phyloP scores from a whole-genome alignment of 2,797 vertebrate species.

The Ctenosaura bakeri region DNA sequence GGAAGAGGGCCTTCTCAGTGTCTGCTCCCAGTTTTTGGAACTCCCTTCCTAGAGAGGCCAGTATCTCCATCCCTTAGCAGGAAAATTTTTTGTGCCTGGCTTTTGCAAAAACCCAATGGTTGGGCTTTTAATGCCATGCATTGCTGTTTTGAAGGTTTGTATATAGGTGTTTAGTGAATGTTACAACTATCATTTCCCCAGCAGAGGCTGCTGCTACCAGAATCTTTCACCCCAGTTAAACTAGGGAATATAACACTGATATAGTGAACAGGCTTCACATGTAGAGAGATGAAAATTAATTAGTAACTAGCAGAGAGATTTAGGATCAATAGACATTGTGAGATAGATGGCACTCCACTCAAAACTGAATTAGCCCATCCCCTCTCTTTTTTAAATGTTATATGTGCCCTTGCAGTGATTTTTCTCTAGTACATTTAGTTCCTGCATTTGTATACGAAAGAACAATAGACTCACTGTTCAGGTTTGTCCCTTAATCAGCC shows the following conservation, averaged over 20 bases:
- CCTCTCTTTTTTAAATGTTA: neutral
- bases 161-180: too few relatives aligned
- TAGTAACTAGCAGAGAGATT: neutral
- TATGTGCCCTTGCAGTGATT: neutral
- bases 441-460: neutral
- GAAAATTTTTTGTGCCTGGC: too few relatives aligned
- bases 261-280: neutral
- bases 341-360: neutral
- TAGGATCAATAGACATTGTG: neutral
- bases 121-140: too few relatives aligned
- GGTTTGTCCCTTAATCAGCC: neutral
- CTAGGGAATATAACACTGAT: neutral
- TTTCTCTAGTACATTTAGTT: neutral
- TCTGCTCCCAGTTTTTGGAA: too few relatives aligned
- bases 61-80: too few relatives aligned
- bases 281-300: neutral
- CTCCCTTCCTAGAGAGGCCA: too few relatives aligned
- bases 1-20: too few relatives aligned
- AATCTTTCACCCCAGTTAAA: neutral
- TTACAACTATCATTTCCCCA: neutral
- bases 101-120: too few relatives aligned
- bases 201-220: neutral
- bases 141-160: too few relatives aligned
- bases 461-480: neutral
- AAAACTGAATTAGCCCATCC: neutral